Conservation (phyloP, 2,113 vertebrate species). For the Carlito syrichta region DNA sequence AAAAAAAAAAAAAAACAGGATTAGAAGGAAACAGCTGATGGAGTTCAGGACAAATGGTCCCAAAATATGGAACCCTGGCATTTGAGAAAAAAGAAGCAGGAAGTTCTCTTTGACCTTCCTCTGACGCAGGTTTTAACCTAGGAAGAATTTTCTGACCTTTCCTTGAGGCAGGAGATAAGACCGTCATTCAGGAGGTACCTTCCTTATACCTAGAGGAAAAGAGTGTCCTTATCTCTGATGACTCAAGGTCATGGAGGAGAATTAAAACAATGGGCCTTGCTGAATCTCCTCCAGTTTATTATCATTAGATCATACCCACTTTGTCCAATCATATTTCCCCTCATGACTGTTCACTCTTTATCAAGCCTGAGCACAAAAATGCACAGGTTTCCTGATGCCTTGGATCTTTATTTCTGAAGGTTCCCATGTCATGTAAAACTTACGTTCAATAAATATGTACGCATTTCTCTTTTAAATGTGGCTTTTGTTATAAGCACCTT, state of each 20-base stretch:
- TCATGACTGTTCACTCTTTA: neutral
- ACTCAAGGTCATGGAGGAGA: neutral
- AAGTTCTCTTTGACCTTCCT: neutral
- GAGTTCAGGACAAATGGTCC: neutral
- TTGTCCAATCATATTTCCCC: neutral
- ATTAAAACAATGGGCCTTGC: neutral
- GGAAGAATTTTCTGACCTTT: neutral
- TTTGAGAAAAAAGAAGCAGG: neutral
- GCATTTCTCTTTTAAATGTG: neutral
- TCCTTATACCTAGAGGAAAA: neutral
- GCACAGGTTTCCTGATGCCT: neutral
- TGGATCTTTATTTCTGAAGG: neutral
- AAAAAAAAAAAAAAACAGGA: neutral
- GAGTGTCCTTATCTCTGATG: neutral
- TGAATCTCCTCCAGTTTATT: neutral
- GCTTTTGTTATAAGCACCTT: neutral
- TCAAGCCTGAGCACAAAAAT: neutral
- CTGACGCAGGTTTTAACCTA: too few relatives aligned
- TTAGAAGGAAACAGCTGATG: neutral
- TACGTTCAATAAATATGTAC: neutral
- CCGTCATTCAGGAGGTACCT: neutral
- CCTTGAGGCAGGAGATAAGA: neutral
- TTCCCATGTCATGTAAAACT: neutral
- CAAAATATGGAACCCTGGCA: neutral
- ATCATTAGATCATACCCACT: neutral